A percentile compares a stretch with the other conserved stretches of the same genome.
Evolutionary conservation across 2,888 invertebrate species (phyloP).

Genomic region (Ditula angustiorana): DNA sequence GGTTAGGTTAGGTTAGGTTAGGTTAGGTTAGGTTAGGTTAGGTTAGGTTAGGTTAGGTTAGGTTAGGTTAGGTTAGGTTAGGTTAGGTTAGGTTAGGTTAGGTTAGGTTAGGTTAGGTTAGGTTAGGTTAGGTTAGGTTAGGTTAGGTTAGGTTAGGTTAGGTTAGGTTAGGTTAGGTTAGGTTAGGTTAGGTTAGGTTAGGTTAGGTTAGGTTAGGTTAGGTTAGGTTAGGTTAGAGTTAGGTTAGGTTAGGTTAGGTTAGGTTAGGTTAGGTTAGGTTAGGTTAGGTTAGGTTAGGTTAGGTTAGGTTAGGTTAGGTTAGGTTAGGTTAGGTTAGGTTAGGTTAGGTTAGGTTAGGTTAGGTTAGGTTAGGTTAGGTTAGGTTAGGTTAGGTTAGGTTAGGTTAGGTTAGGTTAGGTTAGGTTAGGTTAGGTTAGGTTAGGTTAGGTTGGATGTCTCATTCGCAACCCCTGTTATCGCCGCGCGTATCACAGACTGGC

Average conservation of each 20-base stretch:
- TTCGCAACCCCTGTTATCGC: too few species aligned
- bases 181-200: slow-evolving; percentile 9
- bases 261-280: slow-evolving; percentile 9
- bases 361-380: slow-evolving; percentile 9
- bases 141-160: slow-evolving; percentile 9
- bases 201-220: background rate
- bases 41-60: slow-evolving; percentile 9
- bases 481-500: too few species aligned
- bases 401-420: slow-evolving; percentile 9
- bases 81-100: slow-evolving; percentile 9
- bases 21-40: slow-evolving; percentile 9
- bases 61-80: slow-evolving; percentile 9
- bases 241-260: slow-evolving; percentile 9
- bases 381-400: slow-evolving; percentile 9
- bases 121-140: slow-evolving; percentile 9
- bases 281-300: slow-evolving; percentile 9
- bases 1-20: slow-evolving; percentile 9
- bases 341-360: slow-evolving; percentile 9
- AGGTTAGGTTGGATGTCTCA: slow-evolving; percentile 4
- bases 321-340: slow-evolving; percentile 9
- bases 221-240: too few species aligned
- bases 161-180: slow-evolving; percentile 9
- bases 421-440: slow-evolving; percentile 9
- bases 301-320: slow-evolving; percentile 9
- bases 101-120: slow-evolving; percentile 9